Percentiles rank a stretch among this genome's conserved stretches.
Conservation (phyloP, 1,140 invertebrate genomes). For the Drosophila varians region DNA sequence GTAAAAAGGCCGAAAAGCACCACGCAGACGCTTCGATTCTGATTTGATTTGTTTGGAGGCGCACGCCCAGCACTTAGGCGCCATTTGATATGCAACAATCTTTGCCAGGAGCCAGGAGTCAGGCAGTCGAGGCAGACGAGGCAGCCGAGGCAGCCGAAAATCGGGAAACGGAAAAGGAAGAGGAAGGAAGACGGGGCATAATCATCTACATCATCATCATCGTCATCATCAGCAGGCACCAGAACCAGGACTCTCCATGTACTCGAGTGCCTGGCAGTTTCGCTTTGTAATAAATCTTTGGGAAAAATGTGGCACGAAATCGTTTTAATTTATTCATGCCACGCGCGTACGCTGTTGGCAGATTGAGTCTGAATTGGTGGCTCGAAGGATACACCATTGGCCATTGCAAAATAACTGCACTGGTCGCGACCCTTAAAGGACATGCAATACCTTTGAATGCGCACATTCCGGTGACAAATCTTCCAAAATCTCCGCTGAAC, state of each 20-base stretch:
- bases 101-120: constrained; percentile 52
- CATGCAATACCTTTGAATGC: constrained; percentile 26
- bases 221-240: constrained; percentile 4
- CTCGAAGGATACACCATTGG: not conserved
- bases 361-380: constrained; percentile 21
- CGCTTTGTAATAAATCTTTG: constrained; percentile 65
- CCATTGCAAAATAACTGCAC: constrained; percentile 64
- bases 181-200: constrained; percentile 45
- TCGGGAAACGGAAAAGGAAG: constrained; percentile 16
- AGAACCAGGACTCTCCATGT: not conserved
- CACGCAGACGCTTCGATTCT: constrained; percentile 57
- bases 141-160: constrained; percentile 36
- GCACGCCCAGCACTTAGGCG: constrained; percentile 67
- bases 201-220: constrained; percentile 51
- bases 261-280: constrained; percentile 8
- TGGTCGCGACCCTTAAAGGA: constrained; percentile 32
- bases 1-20: constrained; percentile 57
- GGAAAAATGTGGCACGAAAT: constrained; percentile 67
- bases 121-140: constrained; percentile 31
- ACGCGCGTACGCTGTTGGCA: constrained; percentile 48
- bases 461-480: constrained; percentile 49
- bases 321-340: constrained; percentile 75
- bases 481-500: constrained; percentile 5
- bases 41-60: constrained; percentile 72
- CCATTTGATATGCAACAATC: constrained; percentile 79